Conservation (phyloP, 30 jellyfish, hydroid and myxozoan species). For the Hydractinia symbiolongicarpus region DNA sequence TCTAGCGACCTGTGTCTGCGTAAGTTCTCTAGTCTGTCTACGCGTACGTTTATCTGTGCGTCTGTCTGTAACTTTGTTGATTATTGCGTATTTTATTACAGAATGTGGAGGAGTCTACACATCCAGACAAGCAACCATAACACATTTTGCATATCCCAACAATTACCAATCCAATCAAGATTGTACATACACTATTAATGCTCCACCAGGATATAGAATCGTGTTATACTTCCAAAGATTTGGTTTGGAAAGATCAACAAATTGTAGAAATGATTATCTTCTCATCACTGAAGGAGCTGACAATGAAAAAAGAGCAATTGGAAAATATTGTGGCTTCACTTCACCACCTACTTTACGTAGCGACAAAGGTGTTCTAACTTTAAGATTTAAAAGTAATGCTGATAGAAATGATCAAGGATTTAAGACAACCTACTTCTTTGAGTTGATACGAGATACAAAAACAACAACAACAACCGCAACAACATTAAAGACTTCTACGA, state of each 20-base stretch:
- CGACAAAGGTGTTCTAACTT: conserved; percentile 7
- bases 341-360: conserved; percentile 29
- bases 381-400: conserved; percentile 5
- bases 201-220: conserved; percentile 25
- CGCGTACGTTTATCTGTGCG: no score
- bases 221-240: conserved; percentile 9
- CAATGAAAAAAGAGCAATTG: conserved; percentile 17
- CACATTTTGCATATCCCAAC: conserved; percentile 66
- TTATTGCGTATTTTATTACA: background rate
- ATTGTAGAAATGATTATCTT: conserved; percentile 57
- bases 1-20: no score
- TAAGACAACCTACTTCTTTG: conserved; percentile 14
- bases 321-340: conserved; percentile 70
- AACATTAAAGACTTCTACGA: background rate
- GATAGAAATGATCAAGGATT: conserved; percentile 2
- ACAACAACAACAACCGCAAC: conserved; percentile 35
- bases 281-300: conserved; percentile 30
- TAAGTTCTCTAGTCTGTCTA: no score
- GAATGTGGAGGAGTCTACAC: conserved; percentile 10
- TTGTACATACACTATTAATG: conserved; percentile 43
- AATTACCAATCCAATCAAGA: conserved; percentile 30
- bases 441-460: background rate
- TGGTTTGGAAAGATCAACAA: conserved; percentile 42
- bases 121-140: conserved; percentile 31
- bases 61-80: background rate